Evolutionary conservation across 2,888 invertebrate species (phyloP).

Genomic region (Orchesellides sinensis): DNA sequence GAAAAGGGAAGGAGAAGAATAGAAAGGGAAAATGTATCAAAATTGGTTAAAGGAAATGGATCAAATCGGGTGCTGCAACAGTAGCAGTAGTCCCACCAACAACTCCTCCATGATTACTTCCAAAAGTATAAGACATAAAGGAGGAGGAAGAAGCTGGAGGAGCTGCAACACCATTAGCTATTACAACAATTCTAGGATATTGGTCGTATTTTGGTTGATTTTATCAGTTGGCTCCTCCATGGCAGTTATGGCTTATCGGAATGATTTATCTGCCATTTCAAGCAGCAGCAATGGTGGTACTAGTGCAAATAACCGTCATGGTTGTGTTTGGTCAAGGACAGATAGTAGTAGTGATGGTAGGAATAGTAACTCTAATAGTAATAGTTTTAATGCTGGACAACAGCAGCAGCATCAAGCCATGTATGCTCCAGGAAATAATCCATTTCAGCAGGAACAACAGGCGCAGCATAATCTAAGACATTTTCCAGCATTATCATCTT

Average conservation of each 20-base stretch:
- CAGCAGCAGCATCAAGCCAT: constrained; percentile 4
- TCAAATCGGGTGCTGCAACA: constrained; percentile 42
- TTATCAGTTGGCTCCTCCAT: constrained; percentile 68
- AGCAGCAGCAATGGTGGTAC: constrained; percentile 27
- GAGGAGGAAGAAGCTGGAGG: constrained; percentile 15
- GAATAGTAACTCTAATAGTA: constrained; percentile 9
- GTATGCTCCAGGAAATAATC: constrained; percentile 46
- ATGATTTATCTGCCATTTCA: constrained; percentile 69
- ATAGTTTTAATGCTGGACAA: constrained; percentile 34
- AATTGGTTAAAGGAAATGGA: constrained; percentile 63
- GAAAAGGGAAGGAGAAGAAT: constrained; percentile 13
- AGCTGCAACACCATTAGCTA: constrained; percentile 18
- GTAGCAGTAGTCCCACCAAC: neutral
- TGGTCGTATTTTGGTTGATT: constrained; percentile 57
- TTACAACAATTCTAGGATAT: constrained; percentile 36
- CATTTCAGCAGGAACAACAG: constrained; percentile 49
- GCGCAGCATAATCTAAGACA: constrained; percentile 23
- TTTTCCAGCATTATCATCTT: constrained; percentile 30
- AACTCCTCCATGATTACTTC: neutral
- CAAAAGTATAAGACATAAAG: constrained; percentile 45
- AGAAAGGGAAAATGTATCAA: constrained; percentile 49
- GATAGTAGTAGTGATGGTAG: constrained; percentile 23
- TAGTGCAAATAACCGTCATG: constrained; percentile 54
- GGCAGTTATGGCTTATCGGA: constrained; percentile 73
- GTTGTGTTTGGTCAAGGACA: constrained; percentile 71